phyloP scores from a whole-genome alignment of 2,797 vertebrate genomes.

The Adelosebastes latens region DNA sequence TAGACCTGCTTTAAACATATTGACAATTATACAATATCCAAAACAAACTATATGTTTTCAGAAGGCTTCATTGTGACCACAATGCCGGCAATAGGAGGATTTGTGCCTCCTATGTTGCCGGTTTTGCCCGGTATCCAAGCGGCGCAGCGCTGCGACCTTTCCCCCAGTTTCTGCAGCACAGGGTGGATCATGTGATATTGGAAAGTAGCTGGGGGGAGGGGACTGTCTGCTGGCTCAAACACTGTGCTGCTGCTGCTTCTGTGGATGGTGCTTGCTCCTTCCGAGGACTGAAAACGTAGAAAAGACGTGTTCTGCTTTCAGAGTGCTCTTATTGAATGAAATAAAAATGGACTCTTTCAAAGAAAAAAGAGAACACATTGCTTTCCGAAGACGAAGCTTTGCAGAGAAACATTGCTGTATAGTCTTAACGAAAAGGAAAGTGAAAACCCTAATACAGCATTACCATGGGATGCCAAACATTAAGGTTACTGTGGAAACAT shows the following conservation, averaged over 20 bases:
- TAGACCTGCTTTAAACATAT: neutral
- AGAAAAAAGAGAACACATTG: neutral
- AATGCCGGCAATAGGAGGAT: neutral
- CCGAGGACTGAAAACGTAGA: neutral
- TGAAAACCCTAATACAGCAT: neutral
- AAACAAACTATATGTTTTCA: neutral
- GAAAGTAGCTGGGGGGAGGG: constrained; percentile 68
- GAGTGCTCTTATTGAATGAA: constrained; percentile 9
- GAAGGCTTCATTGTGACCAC: neutral
- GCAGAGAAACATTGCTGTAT: neutral
- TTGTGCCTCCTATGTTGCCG: neutral
- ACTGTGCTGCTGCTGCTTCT: neutral
- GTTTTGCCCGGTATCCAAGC: constrained; percentile 54
- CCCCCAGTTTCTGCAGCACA: constrained; percentile 81
- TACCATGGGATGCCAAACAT: neutral
- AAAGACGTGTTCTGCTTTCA: constrained; percentile 49
- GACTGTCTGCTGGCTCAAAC: constrained; percentile 32
- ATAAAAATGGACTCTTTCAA: neutral
- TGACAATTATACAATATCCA: too few species aligned
- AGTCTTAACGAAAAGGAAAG: neutral
- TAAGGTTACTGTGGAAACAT: accelerated
- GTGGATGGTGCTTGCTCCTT: constrained; percentile 37
- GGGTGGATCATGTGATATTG: constrained; percentile 80
- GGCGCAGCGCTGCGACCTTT: constrained; percentile 81
- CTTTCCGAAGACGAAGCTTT: neutral